Percentiles rank a stretch among this genome's conserved stretches.
Evolutionary conservation across 2,113 vertebrate species (phyloP).

Genomic region (Pluvialis apricaria): DNA sequence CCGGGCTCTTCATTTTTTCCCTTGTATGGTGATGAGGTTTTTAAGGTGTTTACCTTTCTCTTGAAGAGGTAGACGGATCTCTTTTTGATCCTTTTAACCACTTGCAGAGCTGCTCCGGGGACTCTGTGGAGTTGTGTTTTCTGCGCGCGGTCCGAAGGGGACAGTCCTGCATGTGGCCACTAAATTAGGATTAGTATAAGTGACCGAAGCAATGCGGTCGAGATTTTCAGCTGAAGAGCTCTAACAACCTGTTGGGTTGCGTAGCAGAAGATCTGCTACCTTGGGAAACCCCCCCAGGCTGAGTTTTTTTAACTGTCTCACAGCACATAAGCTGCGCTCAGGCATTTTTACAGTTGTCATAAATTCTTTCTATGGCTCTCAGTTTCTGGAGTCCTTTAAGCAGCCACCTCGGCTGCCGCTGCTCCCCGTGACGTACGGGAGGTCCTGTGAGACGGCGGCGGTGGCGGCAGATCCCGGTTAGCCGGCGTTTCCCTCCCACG

Average conservation of each 20-base stretch:
- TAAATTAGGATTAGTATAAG: neutral
- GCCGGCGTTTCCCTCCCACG: neutral
- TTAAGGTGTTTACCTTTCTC: conserved; percentile 25
- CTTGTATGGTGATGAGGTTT: conserved; percentile 48
- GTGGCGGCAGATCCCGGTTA: neutral
- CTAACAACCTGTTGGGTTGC: neutral
- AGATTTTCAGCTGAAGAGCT: neutral
- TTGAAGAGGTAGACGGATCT: neutral
- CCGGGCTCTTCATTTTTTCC: conserved; percentile 30
- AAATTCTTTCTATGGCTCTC: neutral
- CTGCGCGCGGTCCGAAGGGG: neutral
- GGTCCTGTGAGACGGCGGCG: neutral
- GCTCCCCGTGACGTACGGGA: neutral
- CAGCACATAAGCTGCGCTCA: neutral
- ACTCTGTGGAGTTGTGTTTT: neutral
- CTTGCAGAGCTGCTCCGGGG: neutral
- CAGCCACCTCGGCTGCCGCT: neutral
- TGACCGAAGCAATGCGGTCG: neutral
- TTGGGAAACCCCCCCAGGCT: neutral
- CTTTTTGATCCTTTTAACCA: neutral
- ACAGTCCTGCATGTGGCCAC: neutral
- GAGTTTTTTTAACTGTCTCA: neutral
- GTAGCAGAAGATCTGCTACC: neutral
- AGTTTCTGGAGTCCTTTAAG: neutral
- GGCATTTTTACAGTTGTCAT: neutral